Base-by-base conservation (phyloP, 2,113 vertebrate species). In the Agapornis roseicollis region DNA sequence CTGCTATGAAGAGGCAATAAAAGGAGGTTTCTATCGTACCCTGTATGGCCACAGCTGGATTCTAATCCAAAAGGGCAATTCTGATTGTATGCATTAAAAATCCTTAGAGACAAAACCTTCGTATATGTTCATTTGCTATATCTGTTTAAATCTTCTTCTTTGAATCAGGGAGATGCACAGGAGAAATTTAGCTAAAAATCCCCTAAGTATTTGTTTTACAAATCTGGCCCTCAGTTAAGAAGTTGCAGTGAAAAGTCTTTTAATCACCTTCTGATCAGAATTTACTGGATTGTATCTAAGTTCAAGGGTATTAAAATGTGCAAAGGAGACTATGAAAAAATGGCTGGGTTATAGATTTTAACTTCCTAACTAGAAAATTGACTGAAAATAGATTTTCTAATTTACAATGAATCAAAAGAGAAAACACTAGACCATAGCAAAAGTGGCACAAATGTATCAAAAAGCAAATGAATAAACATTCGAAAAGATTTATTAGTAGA, bases 381-480 rank as follows among this genome's bases (percentile, higher is more conserved):
- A 99, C 98, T 98, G 97, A 98, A 99, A 99, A 99, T 99, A 98
- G 99, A 99, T 99, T 99, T 99, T 98, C 98, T 98, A 99, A 99
- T 99, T 99, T 99, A 98, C 98, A 98, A 98, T 98, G 98, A 98
- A 98, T 98, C 98, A 98, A 98, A 98, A 99, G 98, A 98, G 98
- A 98, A 99, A 99, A 99, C 99, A 99, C 98, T 98, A 99, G 99
- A 99, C 98, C 99, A 99, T 99, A 99, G 99, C 98, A 98, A 98
- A 99, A 99, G 98, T 99, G 99, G 99, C 99, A 99, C 98, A 99
- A 99, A 99, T 98, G 99, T 99, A 99, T 99, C 99, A 99, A 99
- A 99, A 99, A 99, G 98, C 98, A 99, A 99, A 99, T 99, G 99
- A 99, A 99, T 99, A 99, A 99, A 99, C 99, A 99, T 99, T 99